Evolutionary conservation across 1,140 invertebrate species (phyloP).

Genomic region (Drosophila nigrodunni): DNA sequence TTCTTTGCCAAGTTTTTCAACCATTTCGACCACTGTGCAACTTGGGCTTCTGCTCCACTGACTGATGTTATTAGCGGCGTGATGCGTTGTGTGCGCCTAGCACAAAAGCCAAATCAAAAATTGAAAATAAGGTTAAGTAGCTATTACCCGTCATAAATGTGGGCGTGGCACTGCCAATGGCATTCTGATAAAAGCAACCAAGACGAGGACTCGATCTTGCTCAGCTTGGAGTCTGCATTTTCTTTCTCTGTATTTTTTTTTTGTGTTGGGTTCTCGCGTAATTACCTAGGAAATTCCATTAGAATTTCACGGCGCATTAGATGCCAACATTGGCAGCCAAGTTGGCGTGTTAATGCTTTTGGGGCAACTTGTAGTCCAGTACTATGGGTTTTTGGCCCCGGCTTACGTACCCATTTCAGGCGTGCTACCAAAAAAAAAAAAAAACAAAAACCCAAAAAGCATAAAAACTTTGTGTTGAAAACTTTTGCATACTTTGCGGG

Average conservation of each 20-base stretch:
- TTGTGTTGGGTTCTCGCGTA: conserved; percentile 34
- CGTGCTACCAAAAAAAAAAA: background rate
- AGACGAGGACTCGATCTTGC: background rate
- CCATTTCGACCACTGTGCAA: background rate
- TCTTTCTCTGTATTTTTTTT: background rate
- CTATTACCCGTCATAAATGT: conserved; percentile 69
- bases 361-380: conserved; percentile 9
- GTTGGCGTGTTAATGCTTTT: conserved; percentile 51
- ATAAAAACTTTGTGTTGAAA: conserved; percentile 62
- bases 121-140: conserved; percentile 83
- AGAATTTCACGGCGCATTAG: conserved; percentile 80
- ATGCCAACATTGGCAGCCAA: conserved; percentile 41
- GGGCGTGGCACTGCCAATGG: conserved; percentile 43
- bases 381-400: background rate
- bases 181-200: conserved; percentile 72
- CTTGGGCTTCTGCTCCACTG: conserved; percentile 43
- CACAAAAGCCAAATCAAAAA: conserved; percentile 73
- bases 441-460: conserved; percentile 11
- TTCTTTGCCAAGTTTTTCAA: no score
- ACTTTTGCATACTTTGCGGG: conserved; percentile 72
- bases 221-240: conserved; percentile 18
- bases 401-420: background rate
- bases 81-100: conserved; percentile 8
- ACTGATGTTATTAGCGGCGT: conserved; percentile 36
- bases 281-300: conserved; percentile 79